phyloP scores from a whole-genome alignment of 2,113 vertebrate genomes.

The Mobula hypostoma region DNA sequence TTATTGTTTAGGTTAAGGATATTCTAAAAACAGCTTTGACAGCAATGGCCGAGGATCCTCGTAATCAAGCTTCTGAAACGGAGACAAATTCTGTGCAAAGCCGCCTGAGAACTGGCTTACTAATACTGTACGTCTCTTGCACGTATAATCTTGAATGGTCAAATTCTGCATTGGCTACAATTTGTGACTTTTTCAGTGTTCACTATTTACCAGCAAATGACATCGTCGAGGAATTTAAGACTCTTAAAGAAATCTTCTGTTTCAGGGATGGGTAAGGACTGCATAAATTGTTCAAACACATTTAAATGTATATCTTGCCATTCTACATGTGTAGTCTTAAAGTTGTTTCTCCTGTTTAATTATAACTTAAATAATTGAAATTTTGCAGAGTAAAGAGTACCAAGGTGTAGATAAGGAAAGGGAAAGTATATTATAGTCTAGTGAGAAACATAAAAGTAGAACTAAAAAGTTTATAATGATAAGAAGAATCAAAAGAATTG shows the following conservation, averaged over 20 bases:
- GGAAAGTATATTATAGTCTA: too few relatives aligned
- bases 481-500: too few relatives aligned
- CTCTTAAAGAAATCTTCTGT: slow-evolving; percentile 41
- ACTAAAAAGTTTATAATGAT: too few relatives aligned
- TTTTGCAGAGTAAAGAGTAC: background rate
- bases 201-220: slow-evolving; percentile 47
- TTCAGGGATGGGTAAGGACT: background rate
- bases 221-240: slow-evolving; percentile 51
- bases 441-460: too few relatives aligned
- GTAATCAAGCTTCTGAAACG: background rate
- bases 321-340: background rate
- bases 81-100: slow-evolving; percentile 44
- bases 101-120: slow-evolving; percentile 48
- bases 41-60: slow-evolving; percentile 45
- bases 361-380: background rate
- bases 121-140: slow-evolving; percentile 48
- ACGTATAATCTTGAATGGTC: slow-evolving; percentile 40
- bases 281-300: background rate
- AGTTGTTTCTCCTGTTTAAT: background rate
- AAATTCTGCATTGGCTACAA: background rate
- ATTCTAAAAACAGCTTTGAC: slow-evolving; percentile 56
- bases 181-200: slow-evolving; percentile 51
- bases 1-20: slow-evolving; percentile 46
- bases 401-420: too few relatives aligned
- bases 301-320: background rate